Evolutionary conservation across 2,888 invertebrate species (phyloP), one percentile per base, ranked within the genome.

Genomic region (Tromatobia lineatoria): DNA sequence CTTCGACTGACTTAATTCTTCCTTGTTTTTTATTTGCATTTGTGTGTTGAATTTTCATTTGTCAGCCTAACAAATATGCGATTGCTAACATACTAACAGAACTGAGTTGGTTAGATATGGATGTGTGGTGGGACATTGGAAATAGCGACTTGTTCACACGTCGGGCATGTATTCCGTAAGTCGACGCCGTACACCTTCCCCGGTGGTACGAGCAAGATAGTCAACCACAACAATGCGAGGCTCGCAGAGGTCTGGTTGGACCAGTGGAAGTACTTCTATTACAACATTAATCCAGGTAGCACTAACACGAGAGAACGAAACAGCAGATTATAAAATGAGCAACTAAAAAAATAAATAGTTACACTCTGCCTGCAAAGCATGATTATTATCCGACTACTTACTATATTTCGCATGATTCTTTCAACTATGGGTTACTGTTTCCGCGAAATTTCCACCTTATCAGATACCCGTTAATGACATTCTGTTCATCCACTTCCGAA

Each of bases 171-270:
- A 93, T 99, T 99, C 96, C 97, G 99, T 94, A 98, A 98, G 95
- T 97, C 98, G 90, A 99, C 99, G 90, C 99, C 99, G 78, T 99
- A 99, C 95, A 98, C 98, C 91, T 99, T 99, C 96, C 99, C 99
- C 80, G 99, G 99, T 91, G 99, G 99, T 93, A 98, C 98, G 91
- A 97, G 97, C 94, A 97, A 97, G 93, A 98, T 99, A 94, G 99
- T 99, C 94, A 99, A 99, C 95, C 98, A 99, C 95, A 99, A 99
- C 96, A 99, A 99, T 95, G 98, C 99, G 94, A 96, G 99, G 91
- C 97, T 99, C 92, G 99, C 99, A 88, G 98, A 99, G 94, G 99
- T 99, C 91, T 99, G 99, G 99, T 97, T 99, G 95, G 99, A 99
- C 95, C 98, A 99, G 93, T 99, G 99, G 97, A 98, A 98, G 96